phyloP scores from a whole-genome alignment of 2,113 vertebrate species.

The Coracopsis vasa region DNA sequence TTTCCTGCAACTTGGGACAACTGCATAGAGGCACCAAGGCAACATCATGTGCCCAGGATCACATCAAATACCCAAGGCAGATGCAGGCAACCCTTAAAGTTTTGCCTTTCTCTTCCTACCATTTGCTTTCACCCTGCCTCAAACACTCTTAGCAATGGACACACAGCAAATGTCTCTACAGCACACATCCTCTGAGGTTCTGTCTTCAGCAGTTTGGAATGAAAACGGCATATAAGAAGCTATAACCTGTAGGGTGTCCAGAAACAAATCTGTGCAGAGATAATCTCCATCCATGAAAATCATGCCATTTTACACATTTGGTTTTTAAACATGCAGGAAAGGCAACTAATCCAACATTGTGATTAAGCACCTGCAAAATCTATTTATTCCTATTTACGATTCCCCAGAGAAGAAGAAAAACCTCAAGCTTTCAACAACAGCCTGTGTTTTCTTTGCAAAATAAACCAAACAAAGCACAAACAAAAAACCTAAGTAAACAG shows the following conservation, averaged over 20 bases:
- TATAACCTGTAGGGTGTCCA: background rate
- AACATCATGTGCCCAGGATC: background rate
- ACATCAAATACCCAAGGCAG: background rate
- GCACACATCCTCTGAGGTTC: background rate
- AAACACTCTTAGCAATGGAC: background rate
- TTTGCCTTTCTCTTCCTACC: background rate
- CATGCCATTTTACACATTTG: background rate
- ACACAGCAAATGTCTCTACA: background rate
- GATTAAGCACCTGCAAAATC: background rate
- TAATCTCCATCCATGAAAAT: background rate
- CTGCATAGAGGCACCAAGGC: background rate
- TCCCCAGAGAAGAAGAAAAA: conserved; percentile 5
- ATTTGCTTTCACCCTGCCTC: background rate
- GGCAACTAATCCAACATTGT: background rate
- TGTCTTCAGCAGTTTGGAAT: background rate
- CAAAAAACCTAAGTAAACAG: background rate
- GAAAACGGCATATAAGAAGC: background rate
- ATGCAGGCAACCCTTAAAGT: background rate
- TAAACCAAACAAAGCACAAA: background rate
- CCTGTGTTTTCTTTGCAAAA: background rate
- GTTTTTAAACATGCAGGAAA: background rate
- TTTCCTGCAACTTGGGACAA: background rate
- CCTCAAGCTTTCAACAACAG: background rate
- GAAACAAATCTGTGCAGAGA: background rate
- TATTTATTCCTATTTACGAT: background rate